Conservation (phyloP, 1,140 invertebrate species). For the Trachelipus rathkii region DNA sequence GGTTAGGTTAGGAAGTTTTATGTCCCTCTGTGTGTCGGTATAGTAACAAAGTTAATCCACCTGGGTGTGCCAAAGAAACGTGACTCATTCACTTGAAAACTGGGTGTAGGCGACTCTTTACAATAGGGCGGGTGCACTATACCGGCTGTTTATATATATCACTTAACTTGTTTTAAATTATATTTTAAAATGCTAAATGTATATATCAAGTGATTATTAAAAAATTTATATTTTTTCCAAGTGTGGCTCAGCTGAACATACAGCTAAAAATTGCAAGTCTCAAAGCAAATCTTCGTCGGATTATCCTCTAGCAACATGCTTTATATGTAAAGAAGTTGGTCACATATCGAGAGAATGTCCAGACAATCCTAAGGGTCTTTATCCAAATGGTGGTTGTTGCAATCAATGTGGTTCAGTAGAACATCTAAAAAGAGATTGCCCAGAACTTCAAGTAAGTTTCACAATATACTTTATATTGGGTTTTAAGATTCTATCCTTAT, state of each 20-base stretch:
- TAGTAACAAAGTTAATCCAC: too few species aligned
- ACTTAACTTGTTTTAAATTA: not conserved
- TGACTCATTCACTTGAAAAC: not conserved
- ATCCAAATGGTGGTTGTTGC: conserved; percentile 81
- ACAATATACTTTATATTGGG: too few species aligned
- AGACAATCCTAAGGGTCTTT: conserved; percentile 75
- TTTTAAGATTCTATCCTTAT: too few species aligned
- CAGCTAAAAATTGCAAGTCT: conserved; percentile 61
- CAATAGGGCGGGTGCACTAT: not conserved
- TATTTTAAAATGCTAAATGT: not conserved
- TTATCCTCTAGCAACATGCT: conserved; percentile 68
- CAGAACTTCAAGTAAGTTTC: conserved; percentile 49
- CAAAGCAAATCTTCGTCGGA: conserved; percentile 60
- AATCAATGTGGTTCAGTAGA: conserved; percentile 77
- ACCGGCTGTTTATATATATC: not conserved
- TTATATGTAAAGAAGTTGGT: conserved; percentile 74
- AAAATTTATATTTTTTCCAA: conserved; percentile 46
- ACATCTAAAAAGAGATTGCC: conserved; percentile 80
- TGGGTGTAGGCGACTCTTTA: not conserved
- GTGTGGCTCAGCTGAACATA: conserved; percentile 80
- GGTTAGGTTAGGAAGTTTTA: too few species aligned
- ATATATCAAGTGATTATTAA: not conserved
- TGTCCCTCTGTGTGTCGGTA: too few species aligned
- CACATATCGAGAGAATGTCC: conserved; percentile 79
- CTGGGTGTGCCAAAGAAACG: too few species aligned